Percentiles rank a stretch among this genome's conserved stretches.
Evolutionary conservation across 2,113 vertebrate genomes (phyloP).

Genomic region (Eupsittula cactorum): DNA sequence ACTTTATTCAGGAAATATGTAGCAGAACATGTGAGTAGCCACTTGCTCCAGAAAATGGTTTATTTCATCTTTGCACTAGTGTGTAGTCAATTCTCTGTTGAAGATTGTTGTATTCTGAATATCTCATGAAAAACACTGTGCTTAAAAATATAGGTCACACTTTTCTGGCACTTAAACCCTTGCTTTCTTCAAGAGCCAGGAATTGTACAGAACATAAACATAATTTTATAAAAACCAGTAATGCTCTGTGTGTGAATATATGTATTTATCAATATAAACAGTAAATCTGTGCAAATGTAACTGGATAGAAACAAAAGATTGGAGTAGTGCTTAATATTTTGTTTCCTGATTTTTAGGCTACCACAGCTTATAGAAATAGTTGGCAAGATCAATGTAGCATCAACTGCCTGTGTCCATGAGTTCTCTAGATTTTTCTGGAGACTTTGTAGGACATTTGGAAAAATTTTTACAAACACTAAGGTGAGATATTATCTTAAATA

Average conservation of each 20-base stretch:
- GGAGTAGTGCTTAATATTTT: slow-evolving; percentile 26
- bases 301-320: neutral
- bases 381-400: slow-evolving; percentile 93
- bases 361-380: slow-evolving; percentile 97
- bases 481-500: slow-evolving; percentile 70
- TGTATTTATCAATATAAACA: neutral
- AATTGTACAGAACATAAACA: neutral
- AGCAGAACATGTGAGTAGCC: neutral
- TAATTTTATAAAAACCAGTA: neutral
- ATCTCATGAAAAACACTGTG: neutral
- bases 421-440: slow-evolving; percentile 99
- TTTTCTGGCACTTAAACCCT: neutral
- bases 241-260: accelerated
- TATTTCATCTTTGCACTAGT: neutral
- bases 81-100: neutral
- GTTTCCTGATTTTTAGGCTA: slow-evolving; percentile 78
- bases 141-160: neutral
- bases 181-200: neutral
- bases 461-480: slow-evolving; percentile 99
- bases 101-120: neutral
- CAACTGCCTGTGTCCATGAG: slow-evolving; percentile 94
- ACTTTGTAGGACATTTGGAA: slow-evolving; percentile 96
- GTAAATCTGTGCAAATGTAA: neutral
- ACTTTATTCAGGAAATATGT: neutral
- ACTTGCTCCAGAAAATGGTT: neutral